Percentiles rank a stretch among this genome's conserved stretches.
Conservation (phyloP, 2,888 invertebrate genomes). For the Sclerodermus sp. region DNA sequence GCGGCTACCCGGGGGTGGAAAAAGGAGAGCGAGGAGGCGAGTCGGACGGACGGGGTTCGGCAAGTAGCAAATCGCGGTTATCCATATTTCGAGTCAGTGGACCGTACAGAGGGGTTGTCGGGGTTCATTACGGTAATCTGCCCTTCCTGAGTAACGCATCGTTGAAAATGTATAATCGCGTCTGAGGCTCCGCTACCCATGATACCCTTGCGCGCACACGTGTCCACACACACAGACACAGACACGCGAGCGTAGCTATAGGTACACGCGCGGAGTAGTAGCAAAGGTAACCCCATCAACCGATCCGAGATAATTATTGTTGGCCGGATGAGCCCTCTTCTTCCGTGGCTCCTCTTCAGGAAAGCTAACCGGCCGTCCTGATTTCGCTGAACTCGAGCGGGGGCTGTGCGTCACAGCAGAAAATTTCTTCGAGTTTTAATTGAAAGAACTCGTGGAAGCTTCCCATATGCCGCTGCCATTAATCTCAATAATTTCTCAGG, state of each 20-base stretch:
- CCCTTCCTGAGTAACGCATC: constrained; percentile 50
- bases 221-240: constrained; percentile 5
- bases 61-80: constrained; percentile 31
- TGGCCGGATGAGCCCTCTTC: constrained; percentile 27
- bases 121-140: constrained; percentile 52
- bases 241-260: too few species aligned
- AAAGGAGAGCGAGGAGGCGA: constrained; percentile 1
- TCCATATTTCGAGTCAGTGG: constrained; percentile 51
- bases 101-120: constrained; percentile 44
- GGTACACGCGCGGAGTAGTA: constrained; percentile 4
- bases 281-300: constrained; percentile 30
- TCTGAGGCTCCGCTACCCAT: constrained; percentile 28
- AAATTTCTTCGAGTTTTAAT: too few species aligned
- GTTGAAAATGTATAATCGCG: constrained; percentile 50
- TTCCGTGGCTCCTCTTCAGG: too few species aligned
- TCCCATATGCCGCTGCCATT: too few species aligned
- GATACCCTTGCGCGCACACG: constrained; percentile 22
- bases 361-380: too few species aligned
- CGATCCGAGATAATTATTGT: constrained; percentile 42
- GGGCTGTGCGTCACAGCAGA: too few species aligned
- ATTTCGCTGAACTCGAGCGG: too few species aligned
- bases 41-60: neutral
- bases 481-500: too few species aligned
- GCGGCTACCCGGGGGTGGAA: neutral
- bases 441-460: too few species aligned